Evolutionary conservation across 2,888 invertebrate species (phyloP).

Genomic region (Perizoma affinitatum): DNA sequence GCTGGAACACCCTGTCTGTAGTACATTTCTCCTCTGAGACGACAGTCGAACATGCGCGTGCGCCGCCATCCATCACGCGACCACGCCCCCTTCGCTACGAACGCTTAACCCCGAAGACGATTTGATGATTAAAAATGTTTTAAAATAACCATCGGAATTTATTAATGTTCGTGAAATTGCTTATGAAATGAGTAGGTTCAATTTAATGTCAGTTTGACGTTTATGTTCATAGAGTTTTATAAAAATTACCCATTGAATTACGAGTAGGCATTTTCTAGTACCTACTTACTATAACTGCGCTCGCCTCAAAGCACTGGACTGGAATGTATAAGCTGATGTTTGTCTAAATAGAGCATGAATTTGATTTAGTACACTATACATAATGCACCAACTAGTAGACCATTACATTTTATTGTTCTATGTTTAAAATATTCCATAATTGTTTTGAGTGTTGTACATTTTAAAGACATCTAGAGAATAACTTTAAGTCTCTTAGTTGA

Average conservation of each 20-base stretch:
- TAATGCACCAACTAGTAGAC: no score
- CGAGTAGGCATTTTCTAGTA: no score
- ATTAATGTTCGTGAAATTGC: conserved; percentile 32
- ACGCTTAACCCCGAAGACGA: conserved; percentile 45
- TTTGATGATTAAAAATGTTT: conserved; percentile 62
- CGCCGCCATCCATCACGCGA: conserved; percentile 69
- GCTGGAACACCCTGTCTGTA: no score
- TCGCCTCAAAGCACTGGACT: background rate
- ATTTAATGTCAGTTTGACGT: conserved; percentile 27
- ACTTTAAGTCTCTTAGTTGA: no score
- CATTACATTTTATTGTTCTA: no score
- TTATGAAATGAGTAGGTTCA: conserved; percentile 24
- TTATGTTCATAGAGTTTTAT: conserved; percentile 11
- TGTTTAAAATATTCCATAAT: no score
- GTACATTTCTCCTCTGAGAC: conserved; percentile 15
- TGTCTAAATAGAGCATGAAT: no score
- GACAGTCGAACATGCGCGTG: conserved; percentile 31
- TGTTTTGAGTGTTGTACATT: no score
- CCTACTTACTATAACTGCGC: no score
- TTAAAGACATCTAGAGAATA: no score
- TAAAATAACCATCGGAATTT: conserved; percentile 32
- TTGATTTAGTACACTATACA: no score
- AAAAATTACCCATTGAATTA: background rate
- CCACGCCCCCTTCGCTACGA: conserved; percentile 62
- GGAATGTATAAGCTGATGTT: background rate